These are phyloP conservation scores for Acleris laterana DNA, from an alignment of 2,888 invertebrate genomes.

Conservation along the genomic window DNA sequence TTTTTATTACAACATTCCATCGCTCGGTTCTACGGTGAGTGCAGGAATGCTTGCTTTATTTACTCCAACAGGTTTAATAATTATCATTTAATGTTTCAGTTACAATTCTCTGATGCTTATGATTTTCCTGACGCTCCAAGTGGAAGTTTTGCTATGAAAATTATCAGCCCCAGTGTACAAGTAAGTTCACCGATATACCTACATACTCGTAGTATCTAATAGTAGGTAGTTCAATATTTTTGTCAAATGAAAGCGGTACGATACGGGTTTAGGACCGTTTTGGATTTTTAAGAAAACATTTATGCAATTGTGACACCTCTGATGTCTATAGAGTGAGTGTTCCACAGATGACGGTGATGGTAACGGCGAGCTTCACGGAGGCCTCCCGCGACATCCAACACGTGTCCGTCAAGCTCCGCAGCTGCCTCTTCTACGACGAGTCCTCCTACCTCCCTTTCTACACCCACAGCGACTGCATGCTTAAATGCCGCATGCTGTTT, in stretches of 20 bases:
- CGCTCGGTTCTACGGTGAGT: constrained; percentile 77
- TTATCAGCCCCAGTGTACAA: constrained; percentile 70
- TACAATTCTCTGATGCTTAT: constrained; percentile 82
- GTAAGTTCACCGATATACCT: constrained; percentile 47
- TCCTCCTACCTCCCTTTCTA: constrained; percentile 73
- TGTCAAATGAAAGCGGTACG: too few species aligned
- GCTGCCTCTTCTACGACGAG: constrained; percentile 85
- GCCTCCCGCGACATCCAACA: constrained; percentile 77
- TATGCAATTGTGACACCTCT: too few species aligned
- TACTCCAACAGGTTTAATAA: background rate
- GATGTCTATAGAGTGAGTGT: too few species aligned
- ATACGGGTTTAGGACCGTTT: too few species aligned
- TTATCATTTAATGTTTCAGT: constrained; percentile 55
- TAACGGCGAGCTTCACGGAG: constrained; percentile 72
- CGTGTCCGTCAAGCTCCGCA: constrained; percentile 68
- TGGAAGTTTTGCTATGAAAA: constrained; percentile 79
- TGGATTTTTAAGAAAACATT: too few species aligned
- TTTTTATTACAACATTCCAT: constrained; percentile 77
- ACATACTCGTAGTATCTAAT: constrained; percentile 16
- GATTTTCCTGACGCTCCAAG: constrained; percentile 85
- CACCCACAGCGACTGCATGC: constrained; percentile 84
- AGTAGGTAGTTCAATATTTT: background rate
- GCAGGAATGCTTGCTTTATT: background rate
- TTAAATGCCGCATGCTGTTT: constrained; percentile 83
- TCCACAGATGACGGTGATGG: constrained; percentile 69